These are phyloP conservation scores for Erebia ligea DNA, from an alignment of 2,888 invertebrate genomes.

Conservation along the genomic window DNA sequence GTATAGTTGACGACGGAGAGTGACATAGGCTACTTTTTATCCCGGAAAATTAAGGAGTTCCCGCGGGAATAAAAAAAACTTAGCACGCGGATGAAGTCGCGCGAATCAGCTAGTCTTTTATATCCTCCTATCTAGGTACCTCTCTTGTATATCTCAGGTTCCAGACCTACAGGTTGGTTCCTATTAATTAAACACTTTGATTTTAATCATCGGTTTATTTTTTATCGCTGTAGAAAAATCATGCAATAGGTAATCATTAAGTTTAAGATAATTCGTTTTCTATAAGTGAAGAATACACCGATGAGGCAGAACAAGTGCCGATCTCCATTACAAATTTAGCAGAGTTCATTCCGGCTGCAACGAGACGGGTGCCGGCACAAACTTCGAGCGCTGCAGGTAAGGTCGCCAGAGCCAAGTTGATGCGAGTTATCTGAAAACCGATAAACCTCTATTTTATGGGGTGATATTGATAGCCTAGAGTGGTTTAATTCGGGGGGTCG, in stretches of 20 bases:
- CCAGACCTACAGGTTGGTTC: no score
- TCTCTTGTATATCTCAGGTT: no score
- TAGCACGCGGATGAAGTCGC: no score
- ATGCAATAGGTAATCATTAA: background rate
- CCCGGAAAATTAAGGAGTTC: no score
- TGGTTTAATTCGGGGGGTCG: no score
- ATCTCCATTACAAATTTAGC: conserved; percentile 65
- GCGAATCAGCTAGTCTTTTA: no score
- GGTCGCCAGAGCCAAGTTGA: conserved; percentile 61
- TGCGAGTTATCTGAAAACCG: conserved; percentile 60
- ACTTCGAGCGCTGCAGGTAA: conserved; percentile 66
- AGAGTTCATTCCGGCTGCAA: conserved; percentile 61
- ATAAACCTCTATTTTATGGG: no score
- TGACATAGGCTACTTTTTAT: no score
- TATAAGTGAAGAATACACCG: conserved; percentile 53
- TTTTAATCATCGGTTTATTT: background rate
- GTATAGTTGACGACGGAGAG: no score
- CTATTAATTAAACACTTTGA: background rate
- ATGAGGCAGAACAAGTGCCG: conserved; percentile 62
- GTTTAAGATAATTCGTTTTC: conserved; percentile 41
- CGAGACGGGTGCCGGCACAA: conserved; percentile 62
- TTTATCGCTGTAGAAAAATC: background rate
- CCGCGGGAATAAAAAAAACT: no score
- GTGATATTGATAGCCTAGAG: no score
- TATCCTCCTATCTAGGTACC: no score